phyloP scores from a whole-genome alignment of 2,888 invertebrate species.

The Mythimna albipuncta region DNA sequence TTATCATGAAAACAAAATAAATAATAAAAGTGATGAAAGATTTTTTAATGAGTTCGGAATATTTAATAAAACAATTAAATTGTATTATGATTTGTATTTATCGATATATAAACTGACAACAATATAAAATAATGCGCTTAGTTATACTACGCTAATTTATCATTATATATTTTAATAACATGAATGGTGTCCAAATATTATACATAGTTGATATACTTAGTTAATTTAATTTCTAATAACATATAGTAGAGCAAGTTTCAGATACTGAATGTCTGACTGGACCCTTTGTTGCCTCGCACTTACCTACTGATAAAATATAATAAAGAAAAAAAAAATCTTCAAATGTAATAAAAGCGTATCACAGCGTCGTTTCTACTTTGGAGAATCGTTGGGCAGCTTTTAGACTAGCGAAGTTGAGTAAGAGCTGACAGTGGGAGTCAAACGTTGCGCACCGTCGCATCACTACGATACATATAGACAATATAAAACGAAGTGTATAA shows the following conservation, averaged over 20 bases:
- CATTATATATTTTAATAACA: slow-evolving; percentile 46
- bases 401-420: slow-evolving; percentile 60
- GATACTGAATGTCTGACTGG: slow-evolving; percentile 50
- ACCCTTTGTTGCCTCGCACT: slow-evolving; percentile 20
- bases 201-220: slow-evolving; percentile 30
- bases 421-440: slow-evolving; percentile 38
- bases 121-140: slow-evolving; percentile 54
- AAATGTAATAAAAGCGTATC: slow-evolving; percentile 58
- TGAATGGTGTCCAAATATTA: slow-evolving; percentile 39
- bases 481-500: slow-evolving; percentile 27
- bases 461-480: slow-evolving; percentile 24
- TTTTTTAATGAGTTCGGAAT: not conserved
- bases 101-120: slow-evolving; percentile 55
- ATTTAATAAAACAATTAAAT: slow-evolving; percentile 28
- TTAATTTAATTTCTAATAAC: slow-evolving; percentile 45
- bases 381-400: slow-evolving; percentile 63
- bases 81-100: slow-evolving; percentile 54
- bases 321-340: slow-evolving; percentile 26
- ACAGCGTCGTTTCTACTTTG: slow-evolving; percentile 63
- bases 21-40: not conserved
- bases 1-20: not conserved
- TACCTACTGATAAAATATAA: slow-evolving; percentile 47
- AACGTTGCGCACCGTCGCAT: slow-evolving; percentile 13
- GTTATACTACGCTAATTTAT: slow-evolving; percentile 49
- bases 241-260: slow-evolving; percentile 43